Evolutionary conservation across 2,888 invertebrate genomes (phyloP).

Genomic region (Augiades crinisus): DNA sequence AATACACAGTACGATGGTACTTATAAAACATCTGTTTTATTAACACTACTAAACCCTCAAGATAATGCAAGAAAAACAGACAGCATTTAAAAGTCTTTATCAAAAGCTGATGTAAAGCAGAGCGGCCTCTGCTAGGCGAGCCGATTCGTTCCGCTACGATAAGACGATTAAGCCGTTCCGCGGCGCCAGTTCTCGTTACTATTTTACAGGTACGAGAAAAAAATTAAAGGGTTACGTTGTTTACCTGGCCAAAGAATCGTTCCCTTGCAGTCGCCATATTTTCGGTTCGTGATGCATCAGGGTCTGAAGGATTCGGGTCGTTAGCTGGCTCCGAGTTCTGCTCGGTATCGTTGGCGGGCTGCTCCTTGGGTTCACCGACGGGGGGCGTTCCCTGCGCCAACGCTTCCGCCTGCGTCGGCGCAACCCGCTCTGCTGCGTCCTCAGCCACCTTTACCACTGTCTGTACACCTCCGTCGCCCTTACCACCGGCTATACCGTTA

Average conservation of each 20-base stretch:
- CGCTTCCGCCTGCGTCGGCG: constrained; percentile 47
- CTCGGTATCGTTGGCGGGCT: constrained; percentile 32
- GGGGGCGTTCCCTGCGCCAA: constrained; percentile 47
- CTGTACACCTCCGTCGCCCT: constrained; percentile 54
- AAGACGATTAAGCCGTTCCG: constrained; percentile 66
- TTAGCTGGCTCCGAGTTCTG: constrained; percentile 33
- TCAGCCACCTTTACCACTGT: constrained; percentile 66
- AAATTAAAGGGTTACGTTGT: constrained; percentile 28
- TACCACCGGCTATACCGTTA: constrained; percentile 64
- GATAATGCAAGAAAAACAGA: constrained; percentile 44
- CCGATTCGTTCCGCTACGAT: constrained; percentile 66
- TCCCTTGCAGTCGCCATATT: constrained; percentile 70
- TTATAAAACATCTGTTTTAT: constrained; percentile 48
- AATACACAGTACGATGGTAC: too few species aligned
- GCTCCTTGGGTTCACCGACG: constrained; percentile 37
- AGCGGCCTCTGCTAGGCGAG: constrained; percentile 48
- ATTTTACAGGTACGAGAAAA: constrained; percentile 36
- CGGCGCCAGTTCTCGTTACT: constrained; percentile 44
- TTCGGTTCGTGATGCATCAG: constrained; percentile 54
- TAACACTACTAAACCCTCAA: constrained; percentile 35
- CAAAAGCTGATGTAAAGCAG: constrained; percentile 64
- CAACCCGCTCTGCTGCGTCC: constrained; percentile 56
- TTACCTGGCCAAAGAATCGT: constrained; percentile 74
- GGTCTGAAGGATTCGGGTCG: constrained; percentile 40
- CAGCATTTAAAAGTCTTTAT: constrained; percentile 50